These are phyloP conservation scores for Catharus fuscescens DNA, from an alignment of 2,113 vertebrate species.

Conservation along the genomic window DNA sequence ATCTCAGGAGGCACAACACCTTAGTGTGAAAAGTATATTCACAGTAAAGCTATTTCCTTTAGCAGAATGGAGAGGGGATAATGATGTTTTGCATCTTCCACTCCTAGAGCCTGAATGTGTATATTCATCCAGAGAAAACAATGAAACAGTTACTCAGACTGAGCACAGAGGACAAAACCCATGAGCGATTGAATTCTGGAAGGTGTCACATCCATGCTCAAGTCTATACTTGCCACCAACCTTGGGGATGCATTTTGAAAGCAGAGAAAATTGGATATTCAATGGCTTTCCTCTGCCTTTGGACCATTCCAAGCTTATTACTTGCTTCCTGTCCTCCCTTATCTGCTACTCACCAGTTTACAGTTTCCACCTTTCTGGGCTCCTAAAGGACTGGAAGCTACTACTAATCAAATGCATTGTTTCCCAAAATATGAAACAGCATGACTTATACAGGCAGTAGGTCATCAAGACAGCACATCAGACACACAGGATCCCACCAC, in stretches of 20 bases:
- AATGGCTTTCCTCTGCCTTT: neutral
- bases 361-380: neutral
- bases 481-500: neutral
- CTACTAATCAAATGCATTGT: neutral
- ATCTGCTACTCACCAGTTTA: neutral
- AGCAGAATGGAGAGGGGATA: neutral
- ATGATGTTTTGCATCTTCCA: rapidly evolving
- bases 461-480: conserved; percentile 1
- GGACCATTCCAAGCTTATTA: neutral
- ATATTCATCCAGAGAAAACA: neutral
- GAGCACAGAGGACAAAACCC: neutral
- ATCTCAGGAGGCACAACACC: neutral
- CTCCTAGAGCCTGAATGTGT: neutral
- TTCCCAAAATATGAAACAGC: neutral
- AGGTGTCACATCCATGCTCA: neutral
- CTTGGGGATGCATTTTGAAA: neutral
- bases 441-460: conserved; percentile 26
- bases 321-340: neutral
- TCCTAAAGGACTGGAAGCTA: neutral
- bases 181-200: neutral
- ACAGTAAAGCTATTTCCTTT: neutral
- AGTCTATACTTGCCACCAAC: neutral
- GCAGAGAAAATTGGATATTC: neutral
- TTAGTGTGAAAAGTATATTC: neutral
- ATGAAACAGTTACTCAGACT: neutral